Evolutionary conservation across 2,888 invertebrate species (phyloP).

Genomic region (Cryptocheilus praepositus): DNA sequence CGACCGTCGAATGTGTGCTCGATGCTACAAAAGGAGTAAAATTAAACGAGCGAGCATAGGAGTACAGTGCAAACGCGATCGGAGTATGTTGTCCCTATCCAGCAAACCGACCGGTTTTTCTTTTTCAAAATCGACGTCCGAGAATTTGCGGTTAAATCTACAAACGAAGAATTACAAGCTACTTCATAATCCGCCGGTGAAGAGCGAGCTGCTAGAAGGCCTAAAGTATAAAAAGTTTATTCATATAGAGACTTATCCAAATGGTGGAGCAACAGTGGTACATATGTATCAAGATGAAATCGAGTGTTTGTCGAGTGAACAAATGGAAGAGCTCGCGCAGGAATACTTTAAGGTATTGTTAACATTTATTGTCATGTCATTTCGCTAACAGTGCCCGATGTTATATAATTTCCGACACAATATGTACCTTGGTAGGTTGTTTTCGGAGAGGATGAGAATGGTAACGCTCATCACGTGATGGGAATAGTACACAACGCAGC

Average conservation of each 20-base stretch:
- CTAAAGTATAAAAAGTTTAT: constrained; percentile 85
- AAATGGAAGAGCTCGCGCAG: constrained; percentile 87
- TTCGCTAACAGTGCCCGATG: neutral
- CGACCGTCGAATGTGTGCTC: constrained; percentile 77
- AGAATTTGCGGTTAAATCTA: constrained; percentile 68
- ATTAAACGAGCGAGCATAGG: constrained; percentile 84
- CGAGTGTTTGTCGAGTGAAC: constrained; percentile 81
- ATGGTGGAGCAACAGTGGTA: constrained; percentile 94
- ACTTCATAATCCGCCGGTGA: constrained; percentile 56
- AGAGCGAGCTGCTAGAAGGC: constrained; percentile 70
- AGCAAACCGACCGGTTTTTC: constrained; percentile 56
- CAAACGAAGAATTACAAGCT: constrained; percentile 67
- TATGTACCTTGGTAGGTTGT: constrained; percentile 77
- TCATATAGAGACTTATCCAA: constrained; percentile 93
- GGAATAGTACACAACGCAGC: constrained; percentile 97
- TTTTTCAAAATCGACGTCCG: constrained; percentile 60
- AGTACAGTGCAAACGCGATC: constrained; percentile 82
- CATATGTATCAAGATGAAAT: constrained; percentile 95
- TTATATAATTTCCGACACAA: neutral
- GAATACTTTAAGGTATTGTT: constrained; percentile 88
- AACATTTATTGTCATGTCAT: neutral
- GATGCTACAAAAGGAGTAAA: constrained; percentile 83
- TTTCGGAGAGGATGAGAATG: constrained; percentile 90
- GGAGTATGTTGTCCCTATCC: constrained; percentile 65
- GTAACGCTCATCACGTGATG: constrained; percentile 94